phyloP scores from a whole-genome alignment of 2,888 invertebrate genomes.

The Ceriagrion tenellum region DNA sequence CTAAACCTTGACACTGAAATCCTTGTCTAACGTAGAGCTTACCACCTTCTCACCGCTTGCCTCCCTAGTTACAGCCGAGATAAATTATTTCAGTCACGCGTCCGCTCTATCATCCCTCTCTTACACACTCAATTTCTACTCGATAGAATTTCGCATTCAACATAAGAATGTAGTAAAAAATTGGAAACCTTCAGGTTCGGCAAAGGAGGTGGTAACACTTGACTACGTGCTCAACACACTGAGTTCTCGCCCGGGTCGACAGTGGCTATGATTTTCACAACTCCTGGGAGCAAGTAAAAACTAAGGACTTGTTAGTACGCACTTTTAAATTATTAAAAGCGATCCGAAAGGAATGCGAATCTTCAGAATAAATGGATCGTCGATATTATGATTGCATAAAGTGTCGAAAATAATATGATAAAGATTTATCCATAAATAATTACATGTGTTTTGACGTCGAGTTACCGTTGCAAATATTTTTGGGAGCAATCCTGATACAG shows the following conservation, averaged over 20 bases:
- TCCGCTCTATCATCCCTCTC: background rate
- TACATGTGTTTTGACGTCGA: too few relatives aligned
- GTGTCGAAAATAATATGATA: too few relatives aligned
- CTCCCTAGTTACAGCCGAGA: background rate
- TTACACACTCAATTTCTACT: background rate
- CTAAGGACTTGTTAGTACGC: background rate
- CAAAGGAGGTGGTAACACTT: background rate
- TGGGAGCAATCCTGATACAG: too few relatives aligned
- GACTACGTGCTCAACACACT: background rate
- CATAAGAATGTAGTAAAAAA: background rate
- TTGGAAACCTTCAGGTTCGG: background rate
- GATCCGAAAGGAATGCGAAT: too few relatives aligned
- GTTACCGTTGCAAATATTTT: too few relatives aligned
- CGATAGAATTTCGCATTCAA: background rate
- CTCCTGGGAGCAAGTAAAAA: background rate
- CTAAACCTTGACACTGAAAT: too few relatives aligned
- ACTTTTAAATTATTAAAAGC: too few relatives aligned
- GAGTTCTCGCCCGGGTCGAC: background rate
- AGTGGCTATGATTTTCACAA: background rate
- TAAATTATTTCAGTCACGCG: background rate
- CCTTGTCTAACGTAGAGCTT: too few relatives aligned
- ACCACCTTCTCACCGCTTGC: background rate
- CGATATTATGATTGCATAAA: too few relatives aligned
- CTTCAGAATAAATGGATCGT: too few relatives aligned
- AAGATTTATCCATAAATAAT: too few relatives aligned